Evolutionary conservation across 2,113 vertebrate genomes (phyloP).

Genomic region (Pseudorhombus dupliciocellatus): DNA sequence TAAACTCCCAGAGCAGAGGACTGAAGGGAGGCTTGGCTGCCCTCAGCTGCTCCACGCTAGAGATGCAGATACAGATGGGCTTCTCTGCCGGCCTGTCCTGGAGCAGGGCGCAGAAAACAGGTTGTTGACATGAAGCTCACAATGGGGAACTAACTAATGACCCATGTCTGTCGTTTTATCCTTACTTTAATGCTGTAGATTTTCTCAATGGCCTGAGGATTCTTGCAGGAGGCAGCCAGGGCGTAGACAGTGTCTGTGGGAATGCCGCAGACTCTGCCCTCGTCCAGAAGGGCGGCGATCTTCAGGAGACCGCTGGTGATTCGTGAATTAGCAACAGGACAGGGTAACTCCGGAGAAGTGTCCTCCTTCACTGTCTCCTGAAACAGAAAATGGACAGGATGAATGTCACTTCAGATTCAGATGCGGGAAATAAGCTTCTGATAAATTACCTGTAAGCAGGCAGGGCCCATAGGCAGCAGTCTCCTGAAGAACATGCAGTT

Average conservation of each 20-base stretch:
- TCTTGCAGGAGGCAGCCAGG: conserved; percentile 89
- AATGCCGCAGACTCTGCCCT: conserved; percentile 85
- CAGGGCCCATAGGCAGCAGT: conserved; percentile 82
- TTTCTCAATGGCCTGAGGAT: conserved; percentile 87
- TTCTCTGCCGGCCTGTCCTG: conserved; percentile 91
- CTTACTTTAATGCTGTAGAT: conserved; percentile 91
- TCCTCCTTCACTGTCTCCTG: conserved; percentile 63
- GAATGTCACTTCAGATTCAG: neutral
- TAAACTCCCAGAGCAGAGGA: conserved; percentile 90
- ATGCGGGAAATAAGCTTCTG: neutral
- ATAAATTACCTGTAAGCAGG: conserved; percentile 81
- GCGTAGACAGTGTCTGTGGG: conserved; percentile 92
- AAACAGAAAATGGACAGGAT: neutral
- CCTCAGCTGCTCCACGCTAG: conserved; percentile 86
- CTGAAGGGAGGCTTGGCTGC: conserved; percentile 87
- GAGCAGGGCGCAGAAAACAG: conserved; percentile 18
- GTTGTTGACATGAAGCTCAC: neutral
- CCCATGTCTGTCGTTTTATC: neutral
- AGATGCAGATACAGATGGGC: conserved; percentile 91
- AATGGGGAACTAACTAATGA: neutral
- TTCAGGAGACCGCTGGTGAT: conserved; percentile 83
- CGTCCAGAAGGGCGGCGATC: conserved; percentile 82
- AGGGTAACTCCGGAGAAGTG: conserved; percentile 59
- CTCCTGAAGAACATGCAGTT: conserved; percentile 83
- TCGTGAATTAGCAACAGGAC: conserved; percentile 78